A percentile compares a stretch with the other conserved stretches of the same genome.
Evolutionary conservation across 92 coral and sea anemone species (phyloP).

Genomic region (Heteractis magnifica): DNA sequence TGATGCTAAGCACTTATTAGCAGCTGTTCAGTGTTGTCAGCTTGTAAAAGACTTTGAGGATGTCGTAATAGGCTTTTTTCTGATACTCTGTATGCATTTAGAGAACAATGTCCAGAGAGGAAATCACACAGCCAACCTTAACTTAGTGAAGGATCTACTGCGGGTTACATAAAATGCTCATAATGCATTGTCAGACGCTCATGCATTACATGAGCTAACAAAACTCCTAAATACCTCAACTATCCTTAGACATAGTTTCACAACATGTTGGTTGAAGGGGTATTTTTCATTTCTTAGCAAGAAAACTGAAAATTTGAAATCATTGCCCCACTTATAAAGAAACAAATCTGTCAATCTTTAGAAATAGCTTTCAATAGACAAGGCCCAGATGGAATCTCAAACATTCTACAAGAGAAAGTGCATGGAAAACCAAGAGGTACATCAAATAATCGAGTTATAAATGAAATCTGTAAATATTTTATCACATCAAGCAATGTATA

Average conservation of each 20-base stretch:
- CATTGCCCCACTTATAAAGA: not conserved
- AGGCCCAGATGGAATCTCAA: not conserved
- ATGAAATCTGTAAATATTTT: not conserved
- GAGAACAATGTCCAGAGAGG: no score
- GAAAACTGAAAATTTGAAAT: not conserved
- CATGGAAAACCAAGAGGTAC: not conserved
- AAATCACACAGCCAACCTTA: no score
- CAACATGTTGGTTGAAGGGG: not conserved
- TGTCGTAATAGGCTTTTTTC: no score
- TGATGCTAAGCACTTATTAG: no score
- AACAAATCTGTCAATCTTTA: not conserved
- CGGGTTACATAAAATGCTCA: not conserved
- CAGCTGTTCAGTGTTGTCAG: no score
- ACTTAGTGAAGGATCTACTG: no score
- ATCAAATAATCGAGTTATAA: not conserved
- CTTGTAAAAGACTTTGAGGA: no score
- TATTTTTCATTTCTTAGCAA: not conserved
- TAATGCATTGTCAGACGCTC: not conserved
- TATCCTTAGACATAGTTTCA: not conserved
- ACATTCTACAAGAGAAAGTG: slow-evolving; percentile 1
- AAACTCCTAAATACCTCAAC: not conserved
- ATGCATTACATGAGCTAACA: not conserved
- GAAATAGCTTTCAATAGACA: not conserved
- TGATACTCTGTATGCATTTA: no score
- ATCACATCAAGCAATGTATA: not conserved